A percentile compares a stretch with the other conserved stretches of the same genome.
Evolutionary conservation across 2,797 vertebrate genomes (phyloP).

Genomic region (Lerista edwardsae): DNA sequence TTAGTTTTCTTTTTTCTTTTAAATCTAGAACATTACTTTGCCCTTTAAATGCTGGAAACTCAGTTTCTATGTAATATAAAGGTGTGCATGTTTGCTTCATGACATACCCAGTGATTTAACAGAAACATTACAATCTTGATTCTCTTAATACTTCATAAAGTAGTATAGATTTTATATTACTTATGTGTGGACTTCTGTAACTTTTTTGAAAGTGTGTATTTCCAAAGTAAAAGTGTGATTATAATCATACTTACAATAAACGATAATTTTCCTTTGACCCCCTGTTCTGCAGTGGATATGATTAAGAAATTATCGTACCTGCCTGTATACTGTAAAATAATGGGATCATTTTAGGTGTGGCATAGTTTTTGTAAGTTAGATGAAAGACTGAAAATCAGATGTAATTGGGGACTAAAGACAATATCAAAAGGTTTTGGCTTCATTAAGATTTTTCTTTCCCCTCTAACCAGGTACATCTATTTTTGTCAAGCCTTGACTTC

Average conservation of each 20-base stretch:
- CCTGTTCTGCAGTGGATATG: neutral
- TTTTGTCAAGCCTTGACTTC: conserved; percentile 26
- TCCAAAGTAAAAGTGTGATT: neutral
- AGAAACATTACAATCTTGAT: neutral
- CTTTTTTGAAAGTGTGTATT: neutral
- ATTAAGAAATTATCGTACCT: neutral
- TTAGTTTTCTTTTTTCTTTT: neutral
- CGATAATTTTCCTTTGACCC: neutral
- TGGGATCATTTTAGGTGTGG: neutral
- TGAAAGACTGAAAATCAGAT: neutral
- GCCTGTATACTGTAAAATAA: neutral
- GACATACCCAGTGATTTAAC: neutral
- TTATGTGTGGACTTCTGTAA: neutral
- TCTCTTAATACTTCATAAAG: neutral
- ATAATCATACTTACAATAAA: neutral
- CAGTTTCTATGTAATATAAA: conserved; percentile 1
- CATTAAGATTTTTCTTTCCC: conserved; percentile 27
- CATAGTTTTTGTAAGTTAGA: neutral
- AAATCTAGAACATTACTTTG: neutral
- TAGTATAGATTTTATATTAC: neutral
- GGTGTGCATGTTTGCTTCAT: neutral
- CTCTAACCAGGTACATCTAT: conserved; percentile 21
- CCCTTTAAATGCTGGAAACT: neutral
- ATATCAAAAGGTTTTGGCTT: neutral
- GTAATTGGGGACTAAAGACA: neutral